Conservation (phyloP, 2,797 vertebrate genomes). For the Enteromius viviparus region DNA sequence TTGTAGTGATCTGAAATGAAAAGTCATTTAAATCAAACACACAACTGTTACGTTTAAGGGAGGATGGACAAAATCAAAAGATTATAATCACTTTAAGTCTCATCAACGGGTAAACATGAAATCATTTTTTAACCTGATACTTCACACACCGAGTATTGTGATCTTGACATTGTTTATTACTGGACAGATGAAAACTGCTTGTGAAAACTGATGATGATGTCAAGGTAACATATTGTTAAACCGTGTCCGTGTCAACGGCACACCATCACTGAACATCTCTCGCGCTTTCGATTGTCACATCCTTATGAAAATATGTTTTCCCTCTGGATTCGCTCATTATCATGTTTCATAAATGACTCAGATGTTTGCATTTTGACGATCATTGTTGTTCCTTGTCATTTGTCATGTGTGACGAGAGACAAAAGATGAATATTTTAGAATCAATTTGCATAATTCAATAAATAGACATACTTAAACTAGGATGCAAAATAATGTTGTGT, state of each 20-base stretch:
- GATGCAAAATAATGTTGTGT: slow-evolving; percentile 46
- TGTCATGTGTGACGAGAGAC: slow-evolving; percentile 50
- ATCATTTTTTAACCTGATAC: slow-evolving; percentile 18
- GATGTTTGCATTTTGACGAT: slow-evolving; percentile 51
- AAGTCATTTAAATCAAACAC: neutral
- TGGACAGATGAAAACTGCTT: slow-evolving; percentile 12
- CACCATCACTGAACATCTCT: slow-evolving; percentile 29
- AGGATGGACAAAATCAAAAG: slow-evolving; percentile 47
- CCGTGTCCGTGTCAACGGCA: neutral
- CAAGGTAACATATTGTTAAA: slow-evolving; percentile 3
- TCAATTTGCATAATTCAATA: slow-evolving; percentile 56
- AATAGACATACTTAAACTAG: slow-evolving; percentile 54
- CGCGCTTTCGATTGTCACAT: slow-evolving; percentile 19
- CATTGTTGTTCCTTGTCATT: slow-evolving; percentile 48
- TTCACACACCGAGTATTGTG: neutral
- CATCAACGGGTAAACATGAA: slow-evolving; percentile 37
- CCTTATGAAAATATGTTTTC: slow-evolving; percentile 41
- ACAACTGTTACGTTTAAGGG: neutral
- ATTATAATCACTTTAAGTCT: slow-evolving; percentile 58
- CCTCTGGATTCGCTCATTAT: slow-evolving; percentile 41
- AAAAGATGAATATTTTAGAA: slow-evolving; percentile 55
- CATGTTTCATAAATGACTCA: slow-evolving; percentile 49
- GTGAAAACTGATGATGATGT: slow-evolving; percentile 32
- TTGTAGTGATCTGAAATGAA: neutral
- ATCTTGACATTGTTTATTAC: neutral